Evolutionary conservation across 2,888 invertebrate species (phyloP), one percentile per base, ranked within the genome.

Genomic region (Lomographa bimaculata): DNA sequence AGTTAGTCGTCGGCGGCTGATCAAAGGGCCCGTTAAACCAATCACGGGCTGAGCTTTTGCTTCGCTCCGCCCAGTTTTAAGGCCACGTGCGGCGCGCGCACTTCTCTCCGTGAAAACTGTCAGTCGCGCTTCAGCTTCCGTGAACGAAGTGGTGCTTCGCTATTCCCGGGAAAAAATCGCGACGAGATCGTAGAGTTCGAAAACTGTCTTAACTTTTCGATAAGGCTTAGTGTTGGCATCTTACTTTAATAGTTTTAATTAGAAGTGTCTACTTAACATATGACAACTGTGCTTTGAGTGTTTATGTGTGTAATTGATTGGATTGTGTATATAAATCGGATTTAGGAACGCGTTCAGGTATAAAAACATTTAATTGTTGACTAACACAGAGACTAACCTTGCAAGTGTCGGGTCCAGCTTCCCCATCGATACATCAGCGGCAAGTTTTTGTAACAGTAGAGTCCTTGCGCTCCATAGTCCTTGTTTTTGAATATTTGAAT

Each of bases 71-170:
- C 85, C 66, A 58, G 61, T 50, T 68, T 71, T 61, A 59, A 64
- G 58, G 62, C 84, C 89, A 89, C 89, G 89, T 89, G 89, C 77
- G 74, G 68, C 87, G 87, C 84, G 84, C 87, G 87, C 87, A 85
- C 53, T 70, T 58, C 63, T 57, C 46, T 40, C 57, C 48, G 59
- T 56, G 46, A 55, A 62, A 66, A 65, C 68, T 72, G 76, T 67
- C 84, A 87, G 86, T 86, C 71, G 64, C 68, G 62, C 46, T 50
- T 57, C 57, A 57, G 62, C 65, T 59, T 42, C 51, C 64, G 59
- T 47, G 37, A 46, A 45, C 45, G 59, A 36, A 52, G 60, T 57
- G 48, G 27, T 37, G 53, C 53, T 43, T 50, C 40, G 35, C 40
- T 48, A 9, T n/a, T 38, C 38, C 26, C 30, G 24, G 20, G 21